Evolutionary conservation across 1,140 invertebrate genomes (phyloP), one percentile per base, ranked within the genome.

Genomic region (Drosophila athabasca): DNA sequence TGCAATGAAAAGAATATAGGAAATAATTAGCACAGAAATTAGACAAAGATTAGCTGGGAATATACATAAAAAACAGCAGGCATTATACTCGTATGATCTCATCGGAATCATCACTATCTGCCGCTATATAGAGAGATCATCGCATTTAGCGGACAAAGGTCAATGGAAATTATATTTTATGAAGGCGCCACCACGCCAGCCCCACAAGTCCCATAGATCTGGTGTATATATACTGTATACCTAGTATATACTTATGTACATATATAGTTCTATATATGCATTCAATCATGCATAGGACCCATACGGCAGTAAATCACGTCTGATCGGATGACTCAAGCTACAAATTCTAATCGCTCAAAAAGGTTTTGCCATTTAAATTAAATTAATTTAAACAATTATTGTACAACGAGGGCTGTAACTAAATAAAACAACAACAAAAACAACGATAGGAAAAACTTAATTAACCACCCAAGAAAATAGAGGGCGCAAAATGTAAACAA

Each of bases 401-500:
- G 66, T 8, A 54, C 26, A 39, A 39, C 19, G 29, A 60, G 70
- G 66, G 66, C 24, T 76, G 57, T 57, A 73, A 76, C 68, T 44
- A 7, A 45, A 67, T 41, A 45, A 45, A 51, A 60, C 67, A 82
- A 66, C 50, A 66, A 35, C 31, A 35, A 11, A 7, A 6, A 9
- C 8, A 9, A n/a, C n/a, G n/a, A n/a, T n/a, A n/a, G n/a, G 9
- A 39, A 13, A 50, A 70, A 75, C 62, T 87, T 71, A 87, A 87
- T 85, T 87, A 74, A 74, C 74, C 74, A 68, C 50, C 68, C 53
- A 78, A 58, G 69, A 44, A 64, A 82, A 81, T 74, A 68, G 64
- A n/a, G 65, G 79, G 46, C 60, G 65, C 54, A 83, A n/a, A 65
- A 84, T 69, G 66, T 79, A 84, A 81, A 84, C 81, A 85, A 82